Base-by-base conservation (phyloP, 1,140 invertebrate genomes). In the Coelopa frigida region DNA sequence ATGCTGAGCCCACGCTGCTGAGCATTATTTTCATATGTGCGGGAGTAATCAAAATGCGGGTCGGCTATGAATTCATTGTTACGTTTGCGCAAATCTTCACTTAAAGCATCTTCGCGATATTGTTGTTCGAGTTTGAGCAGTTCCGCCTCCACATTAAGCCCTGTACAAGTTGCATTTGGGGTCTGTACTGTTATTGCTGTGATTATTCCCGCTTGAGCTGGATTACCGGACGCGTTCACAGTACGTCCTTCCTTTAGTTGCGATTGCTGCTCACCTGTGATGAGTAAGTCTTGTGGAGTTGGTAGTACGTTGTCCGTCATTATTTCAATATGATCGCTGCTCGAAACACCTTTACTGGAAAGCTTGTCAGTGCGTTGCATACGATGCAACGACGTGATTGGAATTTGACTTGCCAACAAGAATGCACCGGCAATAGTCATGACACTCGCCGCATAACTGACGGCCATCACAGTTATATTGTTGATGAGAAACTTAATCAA, bases 391-490 rank as follows among this genome's bases (percentile, higher is more conserved):
- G 56, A 50, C 12, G 70, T 74, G 35, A 72, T 75, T 4, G 77
- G 75, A 27, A 81, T 62, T 22, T 78, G 75, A 41, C 79, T 79
- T 14, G 77, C 73, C 32, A 86, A 66, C 33, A 82, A 67, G 23
- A 83, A 75, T 31, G 84, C 84, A 14, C 82, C 82, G 27, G 87
- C 62, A 21, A 90, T 64, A 3, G 84, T 83, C 24, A 84, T 65
- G 12, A 90, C 60, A 36, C 82, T 80, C 10, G 82, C 79, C 2
- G 82, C 72, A 68, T 90, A 92, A 27, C 82, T 81, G 4, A 81
- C 72, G 1, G 83, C 66, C 49, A 84, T 75, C 20, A 86, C 77
- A 3, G 78, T 70, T 33, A 82, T 75, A 24, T 86, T 77, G 44
- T 77, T 76, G 14, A 78, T 55, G 27, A 82, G 54, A 45, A 75